Evolutionary conservation across 2,797 vertebrate genomes (phyloP), one percentile per base, ranked within the genome.

Genomic region (Brachyrhaphis roseni): DNA sequence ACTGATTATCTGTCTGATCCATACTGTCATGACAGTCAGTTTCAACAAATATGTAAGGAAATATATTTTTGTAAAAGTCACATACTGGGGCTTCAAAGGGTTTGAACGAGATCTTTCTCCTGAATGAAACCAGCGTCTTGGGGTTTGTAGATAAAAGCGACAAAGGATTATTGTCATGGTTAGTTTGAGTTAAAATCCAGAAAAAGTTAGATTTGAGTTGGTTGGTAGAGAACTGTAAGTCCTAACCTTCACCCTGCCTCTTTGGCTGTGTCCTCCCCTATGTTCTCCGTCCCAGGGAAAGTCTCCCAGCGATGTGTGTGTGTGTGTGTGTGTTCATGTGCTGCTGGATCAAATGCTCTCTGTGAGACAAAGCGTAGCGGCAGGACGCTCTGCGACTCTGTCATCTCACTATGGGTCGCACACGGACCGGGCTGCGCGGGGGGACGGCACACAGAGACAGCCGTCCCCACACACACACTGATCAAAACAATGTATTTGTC

Each of bases 401-500:
- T 95, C 94, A 95, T 94, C 93, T 94, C 95, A 93, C 94, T 87
- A 93, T 92, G 92, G 87, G 86, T 91, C 87, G 78, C 92, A 77
- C 87, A 87, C 75, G 74, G 77, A 34, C 87, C 20, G 46, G 81
- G 87, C 90, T 89, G 92, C 91, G 86, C 87, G 90, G 89, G 91
- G 92, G 84, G 83, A 89, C 87, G 41, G 85, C 91, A 91, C 76
- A 89, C 82, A 89, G 90, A 91, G 90, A 90, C 88, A 75, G 75
- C 64, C 55, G 81, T 91, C 88, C 90, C 87, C 91, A 84, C 89
- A 91, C 91, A 92, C 92, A 91, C 91, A 91, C 92, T 92, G 93
- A 95, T 95, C 94, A 94, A 95, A 94, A 94, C 94, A 92, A 90
- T 90, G 90, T 91, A 89, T 95, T 92, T 94, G 89, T 95, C 90